Percentiles rank a stretch among this genome's conserved stretches.
phyloP scores from a whole-genome alignment of 2,113 vertebrate genomes.

The Illadopsis cleaveri region DNA sequence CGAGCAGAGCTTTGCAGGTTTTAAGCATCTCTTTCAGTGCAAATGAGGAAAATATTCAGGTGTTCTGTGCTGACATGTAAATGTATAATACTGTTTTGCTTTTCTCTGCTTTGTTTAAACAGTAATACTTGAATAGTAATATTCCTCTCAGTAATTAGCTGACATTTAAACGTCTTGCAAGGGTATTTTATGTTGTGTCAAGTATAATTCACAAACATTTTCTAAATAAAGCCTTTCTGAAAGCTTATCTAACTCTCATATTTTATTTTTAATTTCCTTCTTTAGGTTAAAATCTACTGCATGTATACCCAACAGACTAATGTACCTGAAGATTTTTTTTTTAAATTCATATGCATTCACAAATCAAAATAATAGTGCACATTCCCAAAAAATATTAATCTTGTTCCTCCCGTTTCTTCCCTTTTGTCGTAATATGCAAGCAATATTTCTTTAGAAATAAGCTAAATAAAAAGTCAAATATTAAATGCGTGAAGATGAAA shows the following conservation, averaged over 20 bases:
- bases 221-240: background rate
- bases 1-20: background rate
- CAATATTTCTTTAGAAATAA: conserved; percentile 14
- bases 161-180: background rate
- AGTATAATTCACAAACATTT: background rate
- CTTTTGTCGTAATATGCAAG: background rate
- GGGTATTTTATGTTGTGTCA: background rate
- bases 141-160: background rate
- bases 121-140: background rate
- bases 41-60: background rate
- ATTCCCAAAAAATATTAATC: background rate
- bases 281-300: background rate
- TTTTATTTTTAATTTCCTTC: conserved; percentile 8
- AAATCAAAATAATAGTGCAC: conserved; percentile 1
- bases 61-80: background rate
- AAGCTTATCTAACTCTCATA: background rate
- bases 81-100: background rate
- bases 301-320: background rate
- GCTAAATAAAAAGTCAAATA: background rate
- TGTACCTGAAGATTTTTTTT: background rate
- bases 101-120: background rate
- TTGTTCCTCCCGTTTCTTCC: background rate
- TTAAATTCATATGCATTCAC: background rate
- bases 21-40: background rate
- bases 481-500: background rate